Conservation (phyloP, 1,140 invertebrate genomes). For the Harpegnathos saltator region DNA sequence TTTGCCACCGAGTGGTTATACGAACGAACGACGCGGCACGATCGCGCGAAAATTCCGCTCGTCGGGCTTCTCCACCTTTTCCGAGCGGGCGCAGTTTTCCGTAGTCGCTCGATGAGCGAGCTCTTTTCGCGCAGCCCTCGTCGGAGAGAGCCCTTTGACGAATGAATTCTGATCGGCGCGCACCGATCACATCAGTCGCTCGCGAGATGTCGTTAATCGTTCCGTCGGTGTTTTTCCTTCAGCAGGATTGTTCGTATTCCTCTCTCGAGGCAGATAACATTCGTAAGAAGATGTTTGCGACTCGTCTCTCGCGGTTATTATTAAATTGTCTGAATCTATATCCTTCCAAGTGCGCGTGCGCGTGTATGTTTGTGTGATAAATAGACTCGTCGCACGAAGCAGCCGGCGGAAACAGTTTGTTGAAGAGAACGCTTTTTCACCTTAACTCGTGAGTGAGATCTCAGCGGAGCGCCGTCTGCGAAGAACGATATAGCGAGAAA, state of each 20-base stretch:
- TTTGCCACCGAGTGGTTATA: slow-evolving; percentile 65
- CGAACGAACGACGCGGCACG: background rate
- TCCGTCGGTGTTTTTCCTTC: background rate
- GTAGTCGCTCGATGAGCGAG: background rate
- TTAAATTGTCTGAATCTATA: slow-evolving; percentile 6
- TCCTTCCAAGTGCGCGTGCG: background rate
- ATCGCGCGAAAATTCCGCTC: background rate
- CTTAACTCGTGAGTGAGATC: background rate
- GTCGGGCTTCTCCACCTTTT: too few relatives aligned
- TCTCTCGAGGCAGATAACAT: background rate
- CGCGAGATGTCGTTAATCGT: background rate
- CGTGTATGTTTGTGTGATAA: background rate
- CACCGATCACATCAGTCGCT: background rate
- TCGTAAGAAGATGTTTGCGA: background rate
- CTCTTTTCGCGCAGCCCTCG: background rate
- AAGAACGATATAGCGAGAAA: background rate
- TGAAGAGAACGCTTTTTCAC: background rate
- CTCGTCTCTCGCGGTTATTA: background rate
- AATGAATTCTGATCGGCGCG: background rate
- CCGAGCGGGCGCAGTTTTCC: too few relatives aligned
- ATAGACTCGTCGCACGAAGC: background rate
- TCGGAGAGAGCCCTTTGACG: background rate
- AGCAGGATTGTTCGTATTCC: background rate
- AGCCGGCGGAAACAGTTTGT: background rate
- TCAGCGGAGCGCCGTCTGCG: background rate